Base-by-base conservation (phyloP, 2,888 invertebrate species). In the Sminthurinus aureus region DNA sequence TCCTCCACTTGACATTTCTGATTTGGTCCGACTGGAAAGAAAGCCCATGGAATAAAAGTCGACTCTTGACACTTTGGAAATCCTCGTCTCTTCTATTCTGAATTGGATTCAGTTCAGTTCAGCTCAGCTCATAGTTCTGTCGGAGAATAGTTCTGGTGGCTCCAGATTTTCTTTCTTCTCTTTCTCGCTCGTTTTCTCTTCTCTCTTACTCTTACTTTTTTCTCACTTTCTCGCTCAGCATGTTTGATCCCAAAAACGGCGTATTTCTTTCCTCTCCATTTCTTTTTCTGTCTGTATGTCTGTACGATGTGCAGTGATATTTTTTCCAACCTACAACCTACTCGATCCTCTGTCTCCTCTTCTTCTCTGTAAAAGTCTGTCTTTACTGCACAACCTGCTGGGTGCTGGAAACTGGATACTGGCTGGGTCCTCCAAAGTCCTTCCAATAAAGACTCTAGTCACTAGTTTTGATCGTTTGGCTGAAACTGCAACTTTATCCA, bases 1-100 rank as follows among this genome's bases (percentile, higher is more conserved):
- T 83, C 79, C 79, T 66, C 73, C 74, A 52, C 80, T 80, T 83
- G 79, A 83, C 83, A 83, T 76, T 83, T 80, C 69, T 79, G 83
- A 83, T 79, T 83, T 83, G 75, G 79, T 79, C 83, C 58, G 58
- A 58, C 13, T 71, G 26, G 24, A 79, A 67, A 78, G 80, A 75
- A 80, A 51, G 69, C 79, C 24, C 51, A 50, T n/a, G 69, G 79
- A 67, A 79, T 69, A 24, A 51, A 79, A 79, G 50, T 67, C 52
- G 69, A 69, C 71, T 79, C 50, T 71, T 24, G 20, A 20, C 69
- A 69, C 20, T 50, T 50, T 64, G 78, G 78, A 22, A 26, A 77
- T 78, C 78, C 66, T 78, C 64, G 66, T 22, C 64, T 78, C 66
- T 78, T 66, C 78, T 24, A 71, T 71, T 24, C 26, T 71, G 71